phyloP scores from a whole-genome alignment of 2,113 vertebrate genomes.

The Centropus bengalensis region DNA sequence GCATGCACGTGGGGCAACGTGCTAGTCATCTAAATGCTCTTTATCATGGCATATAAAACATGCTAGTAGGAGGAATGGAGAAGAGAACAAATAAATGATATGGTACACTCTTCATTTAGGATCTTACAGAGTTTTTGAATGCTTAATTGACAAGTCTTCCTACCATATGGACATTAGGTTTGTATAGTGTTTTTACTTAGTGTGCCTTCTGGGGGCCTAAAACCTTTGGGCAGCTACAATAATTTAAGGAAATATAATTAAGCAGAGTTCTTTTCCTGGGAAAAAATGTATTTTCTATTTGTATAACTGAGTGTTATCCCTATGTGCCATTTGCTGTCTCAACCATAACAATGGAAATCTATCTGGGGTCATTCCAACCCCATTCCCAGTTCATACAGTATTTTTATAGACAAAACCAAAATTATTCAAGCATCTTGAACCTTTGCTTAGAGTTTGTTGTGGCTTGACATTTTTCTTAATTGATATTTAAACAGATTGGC shows the following conservation, averaged over 20 bases:
- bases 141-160: not conserved
- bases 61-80: not conserved
- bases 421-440: not conserved
- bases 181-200: not conserved
- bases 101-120: not conserved
- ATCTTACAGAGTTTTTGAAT: not conserved
- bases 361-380: not conserved
- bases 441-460: not conserved
- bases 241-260: not conserved
- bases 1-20: not conserved
- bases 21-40: not conserved
- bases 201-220: not conserved
- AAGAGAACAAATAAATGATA: not conserved
- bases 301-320: not conserved
- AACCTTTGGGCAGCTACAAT: not conserved
- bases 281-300: not conserved
- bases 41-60: not conserved
- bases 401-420: not conserved
- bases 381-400: not conserved
- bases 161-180: not conserved
- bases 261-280: not conserved
- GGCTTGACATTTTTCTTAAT: conserved; percentile 21
- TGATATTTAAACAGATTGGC: conserved; percentile 66
- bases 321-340: not conserved
- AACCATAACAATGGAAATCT: not conserved